Conservation (phyloP, 2,797 vertebrate species). For the Peromyscus aztecus region DNA sequence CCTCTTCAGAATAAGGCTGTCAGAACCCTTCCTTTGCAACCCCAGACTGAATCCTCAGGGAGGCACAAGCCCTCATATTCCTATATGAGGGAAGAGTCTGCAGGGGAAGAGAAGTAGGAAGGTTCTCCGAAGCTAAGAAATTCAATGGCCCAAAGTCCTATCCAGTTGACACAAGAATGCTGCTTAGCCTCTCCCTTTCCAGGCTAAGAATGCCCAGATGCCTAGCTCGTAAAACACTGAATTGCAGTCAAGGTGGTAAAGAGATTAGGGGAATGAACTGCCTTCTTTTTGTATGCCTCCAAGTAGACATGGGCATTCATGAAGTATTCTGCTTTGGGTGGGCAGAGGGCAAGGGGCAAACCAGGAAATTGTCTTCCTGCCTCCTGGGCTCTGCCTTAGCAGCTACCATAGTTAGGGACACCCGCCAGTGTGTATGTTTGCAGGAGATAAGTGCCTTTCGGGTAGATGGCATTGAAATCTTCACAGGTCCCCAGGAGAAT, state of each 20-base stretch:
- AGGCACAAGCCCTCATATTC: not conserved
- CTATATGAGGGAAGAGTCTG: not conserved
- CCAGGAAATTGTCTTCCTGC: not conserved
- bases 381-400: not conserved
- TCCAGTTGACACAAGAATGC: not conserved
- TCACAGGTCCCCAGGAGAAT: not conserved
- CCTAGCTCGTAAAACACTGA: not conserved
- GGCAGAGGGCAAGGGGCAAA: not conserved
- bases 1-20: not conserved
- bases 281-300: not conserved
- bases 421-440: not conserved
- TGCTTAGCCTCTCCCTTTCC: not conserved
- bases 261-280: not conserved
- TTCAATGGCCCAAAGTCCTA: not conserved
- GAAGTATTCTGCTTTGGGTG: not conserved
- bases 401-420: not conserved
- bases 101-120: slow-evolving; percentile 42
- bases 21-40: not conserved
- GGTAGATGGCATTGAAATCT: not conserved
- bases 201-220: not conserved
- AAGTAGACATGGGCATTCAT: not conserved
- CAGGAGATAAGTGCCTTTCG: not conserved
- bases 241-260: not conserved
- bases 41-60: not conserved
- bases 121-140: not conserved